These are phyloP conservation scores for Julus scandinavius DNA, from an alignment of 2,888 invertebrate genomes.

Conservation along the genomic window DNA sequence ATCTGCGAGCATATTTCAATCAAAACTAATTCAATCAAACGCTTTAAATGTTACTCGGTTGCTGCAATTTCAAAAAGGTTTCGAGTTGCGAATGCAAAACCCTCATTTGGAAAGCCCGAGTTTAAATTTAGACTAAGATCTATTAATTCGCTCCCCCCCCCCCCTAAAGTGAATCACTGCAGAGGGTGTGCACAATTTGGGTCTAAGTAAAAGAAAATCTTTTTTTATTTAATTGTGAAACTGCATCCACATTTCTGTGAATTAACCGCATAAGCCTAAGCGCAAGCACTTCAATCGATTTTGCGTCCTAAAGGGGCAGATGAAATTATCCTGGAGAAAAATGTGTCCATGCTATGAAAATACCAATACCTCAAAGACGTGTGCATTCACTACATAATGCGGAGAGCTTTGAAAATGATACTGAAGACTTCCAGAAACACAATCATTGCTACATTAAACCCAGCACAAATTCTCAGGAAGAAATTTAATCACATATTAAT, in stretches of 20 bases:
- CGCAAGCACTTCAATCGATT: not conserved
- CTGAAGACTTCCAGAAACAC: no score
- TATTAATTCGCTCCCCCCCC: not conserved
- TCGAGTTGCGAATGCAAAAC: not conserved
- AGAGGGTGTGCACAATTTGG: not conserved
- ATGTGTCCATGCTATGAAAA: not conserved
- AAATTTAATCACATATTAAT: no score
- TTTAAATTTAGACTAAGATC: not conserved
- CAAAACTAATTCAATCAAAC: slow-evolving; percentile 45
- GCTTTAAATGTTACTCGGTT: slow-evolving; percentile 35
- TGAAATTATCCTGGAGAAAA: not conserved
- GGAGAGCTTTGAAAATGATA: not conserved
- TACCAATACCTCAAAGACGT: not conserved
- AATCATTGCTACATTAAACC: no score
- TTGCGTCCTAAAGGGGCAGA: not conserved
- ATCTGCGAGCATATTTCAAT: slow-evolving; percentile 40
- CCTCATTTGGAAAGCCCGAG: not conserved
- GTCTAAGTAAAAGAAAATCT: slow-evolving; percentile 30
- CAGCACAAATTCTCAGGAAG: no score
- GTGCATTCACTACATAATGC: not conserved
- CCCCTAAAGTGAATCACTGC: not conserved
- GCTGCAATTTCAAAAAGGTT: slow-evolving; percentile 33
- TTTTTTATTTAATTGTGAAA: slow-evolving; percentile 12
- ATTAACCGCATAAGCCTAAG: not conserved
- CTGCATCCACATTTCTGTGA: not conserved